Percentiles rank a stretch among this genome's conserved stretches.
These are phyloP conservation scores for Turritopsis dohrnii DNA, from an alignment of 30 jellyfish, hydroid and myxozoan genomes.

Conservation along the genomic window DNA sequence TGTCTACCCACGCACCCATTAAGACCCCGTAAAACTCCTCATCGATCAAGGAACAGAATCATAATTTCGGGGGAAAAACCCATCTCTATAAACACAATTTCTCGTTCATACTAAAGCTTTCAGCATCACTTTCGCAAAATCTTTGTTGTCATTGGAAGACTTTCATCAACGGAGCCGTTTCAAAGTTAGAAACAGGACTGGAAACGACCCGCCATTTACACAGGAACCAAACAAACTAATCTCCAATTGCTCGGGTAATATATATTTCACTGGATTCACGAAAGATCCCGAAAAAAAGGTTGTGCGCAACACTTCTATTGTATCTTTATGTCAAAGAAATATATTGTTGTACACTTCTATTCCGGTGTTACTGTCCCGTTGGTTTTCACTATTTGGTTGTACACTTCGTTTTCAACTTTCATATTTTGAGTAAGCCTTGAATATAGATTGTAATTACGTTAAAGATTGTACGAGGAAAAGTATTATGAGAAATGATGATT, in stretches of 20 bases:
- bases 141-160: not conserved
- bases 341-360: too few relatives aligned
- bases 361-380: too few relatives aligned
- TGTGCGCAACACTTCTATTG: too few relatives aligned
- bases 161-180: not conserved
- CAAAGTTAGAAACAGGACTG: slow-evolving; percentile 27
- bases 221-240: not conserved
- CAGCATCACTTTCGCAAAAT: not conserved
- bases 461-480: too few relatives aligned
- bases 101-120: not conserved
- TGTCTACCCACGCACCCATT: too few relatives aligned
- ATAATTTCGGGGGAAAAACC: not conserved
- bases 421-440: too few relatives aligned
- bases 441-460: too few relatives aligned
- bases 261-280: slow-evolving; percentile 5
- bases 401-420: too few relatives aligned
- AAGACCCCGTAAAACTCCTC: not conserved
- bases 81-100: not conserved
- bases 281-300: too few relatives aligned
- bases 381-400: too few relatives aligned
- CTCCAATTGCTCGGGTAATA: not conserved
- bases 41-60: not conserved
- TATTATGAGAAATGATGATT: too few relatives aligned
- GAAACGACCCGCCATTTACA: slow-evolving; percentile 36
- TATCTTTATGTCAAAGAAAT: too few relatives aligned